Base-by-base conservation (phyloP, 2,888 invertebrate genomes). In the Lysandra coridon region DNA sequence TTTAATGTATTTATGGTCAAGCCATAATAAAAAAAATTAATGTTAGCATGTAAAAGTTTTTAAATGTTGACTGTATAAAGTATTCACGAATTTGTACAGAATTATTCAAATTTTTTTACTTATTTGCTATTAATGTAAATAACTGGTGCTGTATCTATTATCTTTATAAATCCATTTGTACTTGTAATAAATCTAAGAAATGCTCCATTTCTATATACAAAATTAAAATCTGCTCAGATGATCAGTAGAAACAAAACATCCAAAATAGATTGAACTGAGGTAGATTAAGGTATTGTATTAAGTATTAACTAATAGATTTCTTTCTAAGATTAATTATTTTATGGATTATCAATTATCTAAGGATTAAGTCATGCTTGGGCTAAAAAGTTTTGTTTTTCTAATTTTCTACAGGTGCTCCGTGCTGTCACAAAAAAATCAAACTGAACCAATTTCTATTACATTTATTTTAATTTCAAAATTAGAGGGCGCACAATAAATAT, bases 71-170 rank as follows among this genome's bases (percentile, higher is more conserved):
- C 30, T 64, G 64, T 64, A 64, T 30, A 64, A 64, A 64, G 4
- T 64, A 30, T 64, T 64, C 7, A 12, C 30, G 64, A 64, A 69
- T 14, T 69, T 69, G 69, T 33, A 33, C 17, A 69, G 17, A 69
- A 17, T 14, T 69, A 33, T 69, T 69, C 23, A 12, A 33, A 1
- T 0, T 5, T 17, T 33, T 69, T 33, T 5, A 69, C 33, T 37
- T 33, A 37, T 69, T 69, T 69, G 37, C 69, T 1, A 69, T 69
- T 69, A 17, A 4, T 69, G 33, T 69, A 69, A 69, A 69, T 69
- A 69, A 69, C 10, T 69, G 69, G 69, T 69, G 69, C 69, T 69
- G 69, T 69, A 30, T 64, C 64, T 12, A 30, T 69, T 37, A 69
- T 64, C 69, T 33, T 37, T 69, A 69, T 1, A 37, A 69, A 37